Conservation (phyloP, 2,888 invertebrate species). For the Stenichneumon culpator region DNA sequence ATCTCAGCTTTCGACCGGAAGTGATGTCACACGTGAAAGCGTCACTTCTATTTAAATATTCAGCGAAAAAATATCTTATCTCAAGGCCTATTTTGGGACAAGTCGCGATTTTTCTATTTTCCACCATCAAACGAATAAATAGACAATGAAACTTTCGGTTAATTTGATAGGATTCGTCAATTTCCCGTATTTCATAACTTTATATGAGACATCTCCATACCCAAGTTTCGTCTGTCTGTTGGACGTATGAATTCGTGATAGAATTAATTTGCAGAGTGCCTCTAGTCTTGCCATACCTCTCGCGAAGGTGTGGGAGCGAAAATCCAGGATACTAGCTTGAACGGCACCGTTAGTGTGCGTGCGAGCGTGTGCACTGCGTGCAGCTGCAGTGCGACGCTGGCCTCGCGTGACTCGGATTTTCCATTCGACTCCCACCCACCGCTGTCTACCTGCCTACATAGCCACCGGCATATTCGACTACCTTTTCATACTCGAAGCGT, state of each 20-base stretch:
- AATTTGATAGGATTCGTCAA: background rate
- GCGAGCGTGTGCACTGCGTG: slow-evolving; percentile 54
- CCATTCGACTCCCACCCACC: slow-evolving; percentile 62
- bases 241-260: slow-evolving; percentile 21
- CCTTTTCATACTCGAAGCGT: slow-evolving; percentile 33
- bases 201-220: background rate
- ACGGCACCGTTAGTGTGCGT: slow-evolving; percentile 42
- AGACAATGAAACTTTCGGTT: too few species aligned
- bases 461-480: slow-evolving; percentile 13
- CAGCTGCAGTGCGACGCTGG: slow-evolving; percentile 69
- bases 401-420: slow-evolving; percentile 74
- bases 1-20: too few species aligned
- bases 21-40: too few species aligned
- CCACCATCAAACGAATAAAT: too few species aligned
- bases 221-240: slow-evolving; percentile 4
- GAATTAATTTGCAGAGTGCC: slow-evolving; percentile 26
- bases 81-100: too few species aligned
- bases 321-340: slow-evolving; percentile 12
- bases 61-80: too few species aligned
- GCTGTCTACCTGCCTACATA: background rate
- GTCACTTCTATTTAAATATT: too few species aligned
- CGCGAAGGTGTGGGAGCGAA: slow-evolving; percentile 47
- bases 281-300: slow-evolving; percentile 8
- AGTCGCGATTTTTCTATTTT: too few species aligned
- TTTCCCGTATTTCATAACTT: background rate